Evolutionary conservation across 1,140 invertebrate genomes (phyloP), one percentile per base, ranked within the genome.

Genomic region (Drosophila punjabiensis): DNA sequence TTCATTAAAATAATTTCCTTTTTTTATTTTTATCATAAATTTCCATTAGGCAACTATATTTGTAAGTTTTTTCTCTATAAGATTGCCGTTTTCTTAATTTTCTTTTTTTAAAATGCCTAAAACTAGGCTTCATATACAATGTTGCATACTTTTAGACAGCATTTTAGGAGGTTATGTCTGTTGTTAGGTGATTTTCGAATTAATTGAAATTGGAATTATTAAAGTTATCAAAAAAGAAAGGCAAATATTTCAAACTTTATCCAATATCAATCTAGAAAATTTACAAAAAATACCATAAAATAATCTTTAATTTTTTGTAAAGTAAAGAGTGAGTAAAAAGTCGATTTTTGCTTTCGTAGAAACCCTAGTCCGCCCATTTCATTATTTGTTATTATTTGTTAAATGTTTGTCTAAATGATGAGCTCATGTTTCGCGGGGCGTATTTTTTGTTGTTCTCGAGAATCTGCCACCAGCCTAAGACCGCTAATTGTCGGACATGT

Each of bases 1-100:
- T 84, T 78, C 81, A 87, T 87, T 78, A 78, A 84, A 84, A 35
- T 20, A 20, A 6, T 11, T 30, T 16, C 1, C 14, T 20, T n/a
- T 16, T n/a, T 16, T 14, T 10, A 37, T 56, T 83, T 83, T 52
- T 56, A 50, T 60, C 70, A 76, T 78, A 48, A 60, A 68, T 71
- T 80, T 73, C 39, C 56, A 75, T 82, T 48, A 61, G 35, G 13
- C 11, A 59, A 59, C 28, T n/a, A n/a, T 28, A 13, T 30, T 56
- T 33, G 35, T 41, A 53, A 3, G 20, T 24, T 35, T 41, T 18
- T 37, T 24, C 39, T 18, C 3, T 32, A 16, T 18, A 13, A 2
- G 18, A 8, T 63, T 18, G 3, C 0, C 5, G 13, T 55, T 55
- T 32, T 9, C 11, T 1, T 0, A 9, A 18, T 55, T 55, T 55